Conservation (phyloP, 2,888 invertebrate species). For the Anodontia alba region DNA sequence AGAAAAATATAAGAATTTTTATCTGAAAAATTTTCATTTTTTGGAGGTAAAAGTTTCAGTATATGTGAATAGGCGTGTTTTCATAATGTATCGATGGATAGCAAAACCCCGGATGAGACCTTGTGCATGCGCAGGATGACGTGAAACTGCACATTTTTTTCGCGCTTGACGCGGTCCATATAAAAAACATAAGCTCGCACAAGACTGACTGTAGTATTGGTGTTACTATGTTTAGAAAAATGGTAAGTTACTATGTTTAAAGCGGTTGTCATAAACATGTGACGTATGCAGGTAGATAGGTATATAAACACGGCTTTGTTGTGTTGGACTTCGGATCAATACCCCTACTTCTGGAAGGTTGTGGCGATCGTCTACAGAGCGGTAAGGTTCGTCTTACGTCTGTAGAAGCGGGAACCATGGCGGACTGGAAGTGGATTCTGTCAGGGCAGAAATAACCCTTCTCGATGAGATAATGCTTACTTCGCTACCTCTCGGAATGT, state of each 20-base stretch:
- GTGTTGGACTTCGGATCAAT: slow-evolving; percentile 9
- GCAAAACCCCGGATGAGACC: no score
- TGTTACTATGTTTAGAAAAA: not conserved
- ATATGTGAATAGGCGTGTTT: no score
- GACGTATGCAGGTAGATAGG: not conserved
- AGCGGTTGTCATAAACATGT: not conserved
- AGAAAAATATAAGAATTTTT: no score
- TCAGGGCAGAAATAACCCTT: slow-evolving; percentile 41
- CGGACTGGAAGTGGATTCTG: slow-evolving; percentile 63
- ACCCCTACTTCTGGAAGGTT: slow-evolving; percentile 30
- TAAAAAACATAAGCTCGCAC: not conserved
- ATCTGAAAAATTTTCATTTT: no score
- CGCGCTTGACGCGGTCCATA: no score
- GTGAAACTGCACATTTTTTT: no score
- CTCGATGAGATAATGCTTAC: slow-evolving; percentile 43
- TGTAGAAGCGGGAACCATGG: slow-evolving; percentile 39
- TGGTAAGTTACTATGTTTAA: not conserved
- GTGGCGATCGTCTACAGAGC: slow-evolving; percentile 33
- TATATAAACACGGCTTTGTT: not conserved
- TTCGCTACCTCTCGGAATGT: slow-evolving; percentile 63
- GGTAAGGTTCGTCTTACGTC: slow-evolving; percentile 41
- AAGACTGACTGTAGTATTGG: not conserved
- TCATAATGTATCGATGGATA: no score
- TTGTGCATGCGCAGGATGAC: no score
- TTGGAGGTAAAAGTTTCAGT: no score